Conservation (phyloP, 2,113 vertebrate genomes). For the Papio anubis region DNA sequence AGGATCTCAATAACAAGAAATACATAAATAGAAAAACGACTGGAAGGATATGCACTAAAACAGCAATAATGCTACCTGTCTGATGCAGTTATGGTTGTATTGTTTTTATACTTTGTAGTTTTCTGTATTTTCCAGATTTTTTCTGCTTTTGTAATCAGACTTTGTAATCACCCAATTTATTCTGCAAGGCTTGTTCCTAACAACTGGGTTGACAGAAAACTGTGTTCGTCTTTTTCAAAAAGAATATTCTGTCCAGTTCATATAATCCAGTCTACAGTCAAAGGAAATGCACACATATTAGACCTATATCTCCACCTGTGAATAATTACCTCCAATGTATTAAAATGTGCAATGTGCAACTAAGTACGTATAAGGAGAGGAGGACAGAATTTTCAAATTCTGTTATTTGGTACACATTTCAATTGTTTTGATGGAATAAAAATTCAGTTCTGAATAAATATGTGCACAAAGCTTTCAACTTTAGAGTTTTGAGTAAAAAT, state of each 20-base stretch:
- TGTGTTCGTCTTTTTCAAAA: constrained; percentile 20
- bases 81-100: rapidly evolving
- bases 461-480: background rate
- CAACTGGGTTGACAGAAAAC: background rate
- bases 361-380: background rate
- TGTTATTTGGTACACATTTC: background rate
- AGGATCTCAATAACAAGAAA: background rate
- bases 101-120: background rate
- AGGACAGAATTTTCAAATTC: background rate
- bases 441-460: background rate
- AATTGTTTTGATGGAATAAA: background rate
- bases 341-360: background rate
- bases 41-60: background rate
- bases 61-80: background rate
- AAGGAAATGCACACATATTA: constrained; percentile 27
- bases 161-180: background rate
- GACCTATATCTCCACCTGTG: background rate
- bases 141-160: background rate
- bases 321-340: background rate
- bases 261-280: background rate
- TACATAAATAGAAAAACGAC: background rate
- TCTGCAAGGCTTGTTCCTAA: background rate
- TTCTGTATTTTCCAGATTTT: background rate
- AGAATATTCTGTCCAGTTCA: constrained; percentile 37
- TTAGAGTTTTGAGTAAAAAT: background rate